Evolutionary conservation across 2,797 vertebrate genomes (phyloP).

Genomic region (Myotis pilosus): DNA sequence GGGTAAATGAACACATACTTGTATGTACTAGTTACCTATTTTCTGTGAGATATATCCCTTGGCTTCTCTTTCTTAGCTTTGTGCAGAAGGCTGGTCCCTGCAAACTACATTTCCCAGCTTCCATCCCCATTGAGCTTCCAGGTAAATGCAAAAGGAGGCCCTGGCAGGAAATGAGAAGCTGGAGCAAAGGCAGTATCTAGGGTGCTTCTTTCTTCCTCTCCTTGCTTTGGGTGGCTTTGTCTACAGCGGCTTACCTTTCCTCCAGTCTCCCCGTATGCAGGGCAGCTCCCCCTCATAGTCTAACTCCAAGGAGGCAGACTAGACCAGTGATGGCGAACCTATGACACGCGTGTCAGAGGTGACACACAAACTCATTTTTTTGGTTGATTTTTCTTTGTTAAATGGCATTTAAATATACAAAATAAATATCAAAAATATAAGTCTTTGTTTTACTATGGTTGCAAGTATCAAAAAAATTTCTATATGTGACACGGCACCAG

Average conservation of each 20-base stretch:
- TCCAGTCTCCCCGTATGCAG: fast-evolving
- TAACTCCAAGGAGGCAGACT: neutral
- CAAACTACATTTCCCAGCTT: neutral
- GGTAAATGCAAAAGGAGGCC: neutral
- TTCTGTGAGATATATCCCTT: neutral
- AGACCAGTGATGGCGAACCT: neutral
- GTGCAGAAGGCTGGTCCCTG: neutral
- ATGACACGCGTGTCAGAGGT: too few species aligned
- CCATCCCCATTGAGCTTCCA: neutral
- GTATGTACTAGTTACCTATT: neutral
- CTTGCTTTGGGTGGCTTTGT: neutral
- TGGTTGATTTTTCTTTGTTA: too few species aligned
- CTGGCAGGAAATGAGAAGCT: neutral
- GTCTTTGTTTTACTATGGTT: too few species aligned
- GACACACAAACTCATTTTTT: too few species aligned
- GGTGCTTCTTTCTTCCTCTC: neutral
- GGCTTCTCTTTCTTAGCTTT: neutral
- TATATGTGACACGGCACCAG: too few species aligned
- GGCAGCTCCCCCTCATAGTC: neutral
- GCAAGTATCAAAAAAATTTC: too few species aligned
- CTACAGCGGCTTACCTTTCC: neutral
- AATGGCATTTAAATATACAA: too few species aligned
- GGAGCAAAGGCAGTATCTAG: neutral
- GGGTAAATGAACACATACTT: neutral
- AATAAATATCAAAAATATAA: too few species aligned